A percentile compares a stretch with the other conserved stretches of the same genome.
Conservation (phyloP, 2,888 invertebrate genomes). For the Caenorhabditis sp. region DNA sequence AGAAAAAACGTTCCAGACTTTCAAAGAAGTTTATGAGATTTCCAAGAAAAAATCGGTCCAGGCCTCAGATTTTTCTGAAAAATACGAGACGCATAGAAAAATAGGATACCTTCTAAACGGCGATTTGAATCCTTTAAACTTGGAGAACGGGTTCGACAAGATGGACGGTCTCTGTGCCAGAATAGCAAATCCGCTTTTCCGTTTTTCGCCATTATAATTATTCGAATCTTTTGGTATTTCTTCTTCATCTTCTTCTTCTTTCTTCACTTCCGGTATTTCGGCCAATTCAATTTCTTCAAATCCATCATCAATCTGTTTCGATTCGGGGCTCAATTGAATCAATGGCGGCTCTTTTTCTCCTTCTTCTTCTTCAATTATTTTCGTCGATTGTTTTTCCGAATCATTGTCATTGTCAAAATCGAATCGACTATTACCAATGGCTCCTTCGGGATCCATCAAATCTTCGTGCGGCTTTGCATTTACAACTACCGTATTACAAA, state of each 20-base stretch:
- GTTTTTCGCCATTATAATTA: conserved; percentile 35
- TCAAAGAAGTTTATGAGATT: too few species aligned
- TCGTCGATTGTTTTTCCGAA: background rate
- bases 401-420: conserved; percentile 23
- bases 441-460: conserved; percentile 56
- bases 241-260: conserved; percentile 25
- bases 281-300: conserved; percentile 47
- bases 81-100: too few species aligned
- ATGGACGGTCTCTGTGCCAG: background rate
- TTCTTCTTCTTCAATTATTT: conserved; percentile 8
- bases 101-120: conserved; percentile 54
- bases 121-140: conserved; percentile 46
- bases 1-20: too few species aligned
- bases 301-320: conserved; percentile 10
- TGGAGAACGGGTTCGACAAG: conserved; percentile 23
- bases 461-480: conserved; percentile 81
- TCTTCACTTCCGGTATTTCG: conserved; percentile 31
- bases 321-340: conserved; percentile 3
- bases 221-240: conserved; percentile 22
- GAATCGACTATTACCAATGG: conserved; percentile 42
- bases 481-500: conserved; percentile 91
- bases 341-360: conserved; percentile 19
- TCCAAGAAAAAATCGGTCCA: too few species aligned
- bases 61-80: too few species aligned
- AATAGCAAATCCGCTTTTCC: conserved; percentile 23